Evolutionary conservation across 2,113 vertebrate species (phyloP), one percentile per base, ranked within the genome.

Genomic region (Orthochromis malagaraziensis): DNA sequence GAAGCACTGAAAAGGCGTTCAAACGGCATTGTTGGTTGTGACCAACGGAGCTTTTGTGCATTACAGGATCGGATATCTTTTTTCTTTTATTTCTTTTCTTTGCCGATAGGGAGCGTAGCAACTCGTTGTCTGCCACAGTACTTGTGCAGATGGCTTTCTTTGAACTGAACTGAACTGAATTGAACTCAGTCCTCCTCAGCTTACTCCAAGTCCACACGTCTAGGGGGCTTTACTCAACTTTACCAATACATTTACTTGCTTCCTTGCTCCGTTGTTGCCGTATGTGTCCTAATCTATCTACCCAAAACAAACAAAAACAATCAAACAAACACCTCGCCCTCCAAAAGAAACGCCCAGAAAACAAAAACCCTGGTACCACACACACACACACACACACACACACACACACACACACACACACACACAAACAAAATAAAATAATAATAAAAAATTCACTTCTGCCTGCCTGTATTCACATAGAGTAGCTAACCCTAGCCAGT

Each of bases 41-140:
- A 85, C 84, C 84, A 85, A 58, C 68, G 42, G 83, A 77, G 75
- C 57, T 82, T 88, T 92, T 89, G 86, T 91, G 84, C 87, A 83
- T 82, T 90, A 87, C 84, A 79, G 83, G 53, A 57, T 58, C 54
- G 26, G 75, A 54, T 73, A 26, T 10, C 21, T 73, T 73, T 73
- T 42, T 42, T 16, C 12, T 24, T 51, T 53, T 60, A 38, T 53
- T 96, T 91, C 94, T 94, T 54, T 84, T 75, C 70, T 87, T 94
- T 90, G 94, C 97, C 97, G 96, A 97, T 93, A 97, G 96, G 95
- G 97, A 96, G 96, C 96, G 97, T 93, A 94, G 93, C 91, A 88
- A 94, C 60, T 91, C 91, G 88, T 85, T 79, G 82, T 82, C 68
- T 81, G 81, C 85, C 58, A 58, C 55, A 82, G 84, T 60, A 83